Percentiles rank a stretch among this genome's conserved stretches.
phyloP scores from a whole-genome alignment of 2,797 vertebrate genomes.

The Notoglanidium macrostoma region DNA sequence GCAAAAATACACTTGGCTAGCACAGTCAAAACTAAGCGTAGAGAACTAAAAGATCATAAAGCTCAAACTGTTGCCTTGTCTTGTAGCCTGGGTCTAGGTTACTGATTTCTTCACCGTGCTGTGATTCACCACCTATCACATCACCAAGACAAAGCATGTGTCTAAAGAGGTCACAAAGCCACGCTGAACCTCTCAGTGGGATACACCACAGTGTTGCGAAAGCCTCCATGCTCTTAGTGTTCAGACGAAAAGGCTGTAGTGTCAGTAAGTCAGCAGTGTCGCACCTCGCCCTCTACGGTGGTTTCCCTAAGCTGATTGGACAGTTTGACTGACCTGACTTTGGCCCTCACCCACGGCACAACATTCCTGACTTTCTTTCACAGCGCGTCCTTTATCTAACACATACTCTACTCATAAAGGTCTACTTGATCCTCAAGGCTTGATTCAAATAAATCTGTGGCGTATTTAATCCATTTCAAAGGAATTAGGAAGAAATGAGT shows the following conservation, averaged over 20 bases:
- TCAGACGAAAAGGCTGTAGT: background rate
- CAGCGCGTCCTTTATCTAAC: background rate
- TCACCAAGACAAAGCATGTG: background rate
- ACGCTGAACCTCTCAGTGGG: background rate
- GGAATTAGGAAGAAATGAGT: background rate
- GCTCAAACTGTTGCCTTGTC: background rate
- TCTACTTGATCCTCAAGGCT: background rate
- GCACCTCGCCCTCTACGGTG: slow-evolving; percentile 12
- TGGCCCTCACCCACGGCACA: background rate
- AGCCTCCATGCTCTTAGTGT: background rate
- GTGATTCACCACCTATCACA: background rate
- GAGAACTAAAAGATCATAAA: background rate
- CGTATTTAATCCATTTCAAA: background rate
- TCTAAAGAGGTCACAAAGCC: background rate
- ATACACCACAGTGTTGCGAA: background rate
- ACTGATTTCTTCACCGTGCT: background rate
- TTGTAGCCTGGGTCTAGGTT: background rate
- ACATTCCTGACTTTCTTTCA: slow-evolving; percentile 5
- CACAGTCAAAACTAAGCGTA: background rate
- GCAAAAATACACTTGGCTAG: slow-evolving; percentile 21
- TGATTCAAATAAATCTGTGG: no score
- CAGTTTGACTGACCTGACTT: slow-evolving; percentile 58
- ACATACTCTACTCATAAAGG: background rate
- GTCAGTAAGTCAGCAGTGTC: background rate
- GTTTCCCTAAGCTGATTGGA: slow-evolving; percentile 57